A percentile compares a stretch with the other conserved stretches of the same genome.
These are phyloP conservation scores for Oxygymnocypris stewartii DNA, from an alignment of 2,113 vertebrate genomes.

Conservation along the genomic window DNA sequence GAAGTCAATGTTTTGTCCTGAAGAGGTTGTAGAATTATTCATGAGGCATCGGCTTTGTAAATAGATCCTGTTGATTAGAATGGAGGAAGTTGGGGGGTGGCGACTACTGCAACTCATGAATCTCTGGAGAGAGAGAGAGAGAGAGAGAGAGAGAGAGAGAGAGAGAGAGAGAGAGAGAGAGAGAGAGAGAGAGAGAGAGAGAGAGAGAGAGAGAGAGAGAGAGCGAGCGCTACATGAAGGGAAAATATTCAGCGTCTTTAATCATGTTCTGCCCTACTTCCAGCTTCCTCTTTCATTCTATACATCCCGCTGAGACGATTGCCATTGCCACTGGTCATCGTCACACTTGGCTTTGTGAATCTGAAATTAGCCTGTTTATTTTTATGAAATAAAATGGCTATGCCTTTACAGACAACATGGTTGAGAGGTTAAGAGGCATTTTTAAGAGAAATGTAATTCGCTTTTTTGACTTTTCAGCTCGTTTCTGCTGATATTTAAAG, in stretches of 20 bases:
- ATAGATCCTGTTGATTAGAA: constrained; percentile 67
- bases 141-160: constrained; percentile 42
- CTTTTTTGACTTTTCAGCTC: not conserved
- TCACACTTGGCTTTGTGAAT: constrained; percentile 44
- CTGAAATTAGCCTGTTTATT: constrained; percentile 17
- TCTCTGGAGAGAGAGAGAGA: constrained; percentile 47
- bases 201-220: too few species aligned
- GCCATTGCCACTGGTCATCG: constrained; percentile 37
- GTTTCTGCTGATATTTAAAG: not conserved
- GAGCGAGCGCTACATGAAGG: constrained; percentile 36
- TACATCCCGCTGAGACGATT: constrained; percentile 32
- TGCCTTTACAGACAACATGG: constrained; percentile 2
- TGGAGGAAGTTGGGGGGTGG: constrained; percentile 53
- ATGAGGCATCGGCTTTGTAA: constrained; percentile 66
- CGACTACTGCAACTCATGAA: constrained; percentile 49
- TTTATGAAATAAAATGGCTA: not conserved
- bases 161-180: constrained; percentile 42
- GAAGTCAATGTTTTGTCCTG: constrained; percentile 68
- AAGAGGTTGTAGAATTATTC: constrained; percentile 73
- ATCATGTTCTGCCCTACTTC: constrained; percentile 50
- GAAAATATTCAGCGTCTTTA: constrained; percentile 52
- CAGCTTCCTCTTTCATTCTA: constrained; percentile 26
- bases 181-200: too few species aligned
- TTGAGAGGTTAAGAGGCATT: not conserved
- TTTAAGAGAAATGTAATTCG: not conserved